Conservation (phyloP, 2,888 invertebrate species). For the Tachina grossa region DNA sequence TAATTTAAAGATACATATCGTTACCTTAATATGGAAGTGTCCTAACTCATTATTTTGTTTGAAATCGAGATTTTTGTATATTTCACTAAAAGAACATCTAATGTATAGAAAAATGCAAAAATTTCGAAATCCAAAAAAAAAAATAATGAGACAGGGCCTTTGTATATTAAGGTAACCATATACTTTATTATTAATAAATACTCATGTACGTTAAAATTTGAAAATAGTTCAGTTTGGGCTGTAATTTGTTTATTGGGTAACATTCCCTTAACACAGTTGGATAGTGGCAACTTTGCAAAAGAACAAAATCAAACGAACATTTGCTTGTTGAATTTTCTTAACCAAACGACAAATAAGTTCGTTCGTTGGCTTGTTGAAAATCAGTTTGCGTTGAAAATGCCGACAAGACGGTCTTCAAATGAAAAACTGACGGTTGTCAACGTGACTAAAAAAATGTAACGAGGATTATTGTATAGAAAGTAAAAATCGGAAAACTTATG, state of each 20-base stretch:
- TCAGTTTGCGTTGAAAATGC: conserved; percentile 71
- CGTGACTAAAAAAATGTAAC: conserved; percentile 7
- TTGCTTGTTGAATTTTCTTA: conserved; percentile 21
- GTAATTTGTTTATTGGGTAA: too few species aligned
- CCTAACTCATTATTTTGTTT: too few species aligned
- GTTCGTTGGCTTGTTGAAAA: conserved; percentile 37
- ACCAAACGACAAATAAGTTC: conserved; percentile 39
- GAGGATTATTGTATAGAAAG: conserved; percentile 1
- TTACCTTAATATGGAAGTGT: too few species aligned
- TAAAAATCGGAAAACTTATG: background rate
- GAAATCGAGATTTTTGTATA: too few species aligned
- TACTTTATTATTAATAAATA: too few species aligned
- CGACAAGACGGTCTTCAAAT: conserved; percentile 59
- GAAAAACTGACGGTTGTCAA: conserved; percentile 49
- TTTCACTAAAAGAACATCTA: too few species aligned
- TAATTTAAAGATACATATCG: too few species aligned
- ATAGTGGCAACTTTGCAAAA: background rate
- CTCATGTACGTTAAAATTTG: background rate
- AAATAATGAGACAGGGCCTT: too few species aligned
- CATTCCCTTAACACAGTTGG: background rate
- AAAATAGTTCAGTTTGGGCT: too few species aligned
- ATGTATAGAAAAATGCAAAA: too few species aligned
- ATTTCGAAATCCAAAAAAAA: too few species aligned
- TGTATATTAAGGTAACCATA: too few species aligned
- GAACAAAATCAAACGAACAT: conserved; percentile 29